Evolutionary conservation across 1,140 invertebrate species (phyloP).

Genomic region (Elysia chlorotica): DNA sequence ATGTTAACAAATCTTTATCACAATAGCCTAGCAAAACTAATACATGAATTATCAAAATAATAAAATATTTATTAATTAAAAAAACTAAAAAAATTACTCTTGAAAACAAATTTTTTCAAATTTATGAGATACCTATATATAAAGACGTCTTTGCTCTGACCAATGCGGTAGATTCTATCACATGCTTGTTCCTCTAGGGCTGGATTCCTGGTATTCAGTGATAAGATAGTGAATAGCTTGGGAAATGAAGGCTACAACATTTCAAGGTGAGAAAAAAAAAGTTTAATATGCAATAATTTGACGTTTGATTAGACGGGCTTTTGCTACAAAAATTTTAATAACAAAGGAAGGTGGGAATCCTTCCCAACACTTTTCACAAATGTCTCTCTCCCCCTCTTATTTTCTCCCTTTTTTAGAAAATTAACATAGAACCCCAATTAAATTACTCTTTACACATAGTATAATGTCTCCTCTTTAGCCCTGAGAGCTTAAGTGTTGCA

Average conservation of each 20-base stretch:
- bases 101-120: background rate
- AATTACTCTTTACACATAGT: no score
- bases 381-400: no score
- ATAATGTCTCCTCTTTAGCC: no score
- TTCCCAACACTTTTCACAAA: no score
- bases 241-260: background rate
- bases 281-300: background rate
- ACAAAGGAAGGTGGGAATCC: no score
- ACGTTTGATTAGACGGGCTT: background rate
- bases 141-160: conserved; percentile 79
- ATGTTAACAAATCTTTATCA: background rate
- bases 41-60: background rate
- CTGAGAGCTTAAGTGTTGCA: background rate
- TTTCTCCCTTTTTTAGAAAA: no score
- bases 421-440: no score
- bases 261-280: background rate
- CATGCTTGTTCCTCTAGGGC: conserved; percentile 90
- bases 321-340: no score
- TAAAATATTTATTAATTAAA: background rate
- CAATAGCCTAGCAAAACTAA: background rate
- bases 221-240: no score
- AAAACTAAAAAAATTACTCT: background rate
- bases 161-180: conserved; percentile 88
- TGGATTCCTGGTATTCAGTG: conserved; percentile 75
- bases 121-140: conserved; percentile 75